phyloP scores from a whole-genome alignment of 2,888 invertebrate species.

The Drosophila birchii region DNA sequence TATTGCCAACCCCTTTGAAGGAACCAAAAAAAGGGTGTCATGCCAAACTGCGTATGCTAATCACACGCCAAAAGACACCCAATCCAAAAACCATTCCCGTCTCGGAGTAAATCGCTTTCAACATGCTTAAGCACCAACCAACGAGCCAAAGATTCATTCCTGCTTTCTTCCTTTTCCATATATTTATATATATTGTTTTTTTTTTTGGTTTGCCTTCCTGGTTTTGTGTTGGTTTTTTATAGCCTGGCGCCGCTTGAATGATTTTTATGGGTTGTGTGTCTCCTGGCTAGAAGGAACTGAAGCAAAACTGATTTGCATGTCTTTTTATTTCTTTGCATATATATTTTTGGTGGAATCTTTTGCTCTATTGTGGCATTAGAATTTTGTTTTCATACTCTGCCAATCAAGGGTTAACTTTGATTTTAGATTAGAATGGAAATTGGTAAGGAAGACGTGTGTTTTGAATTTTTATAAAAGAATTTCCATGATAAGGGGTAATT shows the following conservation, averaged over 20 bases:
- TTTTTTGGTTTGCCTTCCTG: constrained; percentile 59
- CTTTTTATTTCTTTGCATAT: constrained; percentile 20
- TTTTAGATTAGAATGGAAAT: constrained; percentile 18
- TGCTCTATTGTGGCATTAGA: constrained; percentile 35
- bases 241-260: constrained; percentile 77
- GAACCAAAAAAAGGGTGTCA: constrained; percentile 69
- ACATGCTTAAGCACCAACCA: constrained; percentile 69
- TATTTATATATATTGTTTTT: constrained; percentile 26
- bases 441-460: neutral
- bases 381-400: constrained; percentile 36
- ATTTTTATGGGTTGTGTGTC: constrained; percentile 75
- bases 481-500: neutral
- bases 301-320: constrained; percentile 72
- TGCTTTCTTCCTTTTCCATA: constrained; percentile 22
- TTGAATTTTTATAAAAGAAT: too few species aligned
- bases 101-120: constrained; percentile 50
- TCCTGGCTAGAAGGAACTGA: constrained; percentile 36
- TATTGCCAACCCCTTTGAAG: constrained; percentile 64
- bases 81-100: constrained; percentile 43
- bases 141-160: constrained; percentile 62
- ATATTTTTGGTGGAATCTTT: constrained; percentile 4
- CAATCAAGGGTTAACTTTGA: constrained; percentile 22
- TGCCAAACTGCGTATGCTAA: constrained; percentile 73
- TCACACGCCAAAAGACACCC: constrained; percentile 58
- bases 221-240: constrained; percentile 72